phyloP scores from a whole-genome alignment of 2,113 vertebrate species.

The Otus sunia region DNA sequence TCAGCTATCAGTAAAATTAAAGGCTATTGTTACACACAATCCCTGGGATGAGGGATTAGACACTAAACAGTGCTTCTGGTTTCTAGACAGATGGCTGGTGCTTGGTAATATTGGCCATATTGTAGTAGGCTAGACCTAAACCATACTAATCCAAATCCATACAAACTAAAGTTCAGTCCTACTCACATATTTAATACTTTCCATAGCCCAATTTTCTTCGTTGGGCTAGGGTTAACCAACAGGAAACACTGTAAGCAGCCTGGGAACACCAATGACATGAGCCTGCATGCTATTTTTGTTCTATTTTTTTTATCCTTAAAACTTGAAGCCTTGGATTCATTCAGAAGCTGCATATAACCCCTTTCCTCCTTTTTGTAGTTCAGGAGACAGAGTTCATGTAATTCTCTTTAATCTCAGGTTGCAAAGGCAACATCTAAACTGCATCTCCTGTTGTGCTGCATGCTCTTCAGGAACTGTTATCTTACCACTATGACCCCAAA shows the following conservation, averaged over 20 bases:
- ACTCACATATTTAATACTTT: neutral
- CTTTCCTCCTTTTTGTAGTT: neutral
- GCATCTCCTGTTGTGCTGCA: neutral
- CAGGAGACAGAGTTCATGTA: neutral
- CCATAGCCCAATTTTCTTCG: neutral
- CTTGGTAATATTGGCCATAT: neutral
- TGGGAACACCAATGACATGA: neutral
- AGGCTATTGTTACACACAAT: neutral
- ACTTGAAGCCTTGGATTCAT: neutral
- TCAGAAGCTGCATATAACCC: accelerated
- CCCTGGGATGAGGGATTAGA: neutral
- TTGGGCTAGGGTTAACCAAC: accelerated
- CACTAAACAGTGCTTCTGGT: neutral
- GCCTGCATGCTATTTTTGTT: neutral
- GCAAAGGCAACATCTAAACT: neutral
- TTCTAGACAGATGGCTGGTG: neutral
- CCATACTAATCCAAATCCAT: neutral
- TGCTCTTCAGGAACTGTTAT: neutral
- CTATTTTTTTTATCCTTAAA: neutral
- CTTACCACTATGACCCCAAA: neutral
- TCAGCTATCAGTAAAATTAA: neutral
- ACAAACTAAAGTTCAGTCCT: neutral
- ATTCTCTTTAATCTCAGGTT: neutral
- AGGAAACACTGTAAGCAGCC: neutral
- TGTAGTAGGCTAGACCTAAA: neutral